A percentile compares a stretch with the other conserved stretches of the same genome.
Evolutionary conservation across 2,888 invertebrate genomes (phyloP).

Genomic region (Muscina levida): DNA sequence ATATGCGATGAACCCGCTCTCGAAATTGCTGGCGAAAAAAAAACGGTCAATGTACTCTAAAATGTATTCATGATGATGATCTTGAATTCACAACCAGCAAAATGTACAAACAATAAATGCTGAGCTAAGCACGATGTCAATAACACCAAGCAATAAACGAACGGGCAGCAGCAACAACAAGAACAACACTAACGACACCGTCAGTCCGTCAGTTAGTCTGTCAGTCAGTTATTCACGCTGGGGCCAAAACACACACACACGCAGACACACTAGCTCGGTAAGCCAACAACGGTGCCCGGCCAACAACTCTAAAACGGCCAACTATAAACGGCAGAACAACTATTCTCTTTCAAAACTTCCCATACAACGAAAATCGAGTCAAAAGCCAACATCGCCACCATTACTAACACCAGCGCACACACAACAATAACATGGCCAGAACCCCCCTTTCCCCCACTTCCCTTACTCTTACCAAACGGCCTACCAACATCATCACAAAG

Average conservation of each 20-base stretch:
- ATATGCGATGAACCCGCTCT: background rate
- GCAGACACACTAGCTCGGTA: background rate
- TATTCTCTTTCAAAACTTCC: constrained; percentile 38
- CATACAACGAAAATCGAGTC: background rate
- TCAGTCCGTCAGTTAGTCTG: constrained; percentile 48
- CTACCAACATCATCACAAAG: no score
- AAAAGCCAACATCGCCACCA: background rate
- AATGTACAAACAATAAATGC: constrained; percentile 45
- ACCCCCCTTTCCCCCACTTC: background rate
- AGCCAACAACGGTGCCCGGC: constrained; percentile 47
- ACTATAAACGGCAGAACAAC: constrained; percentile 64
- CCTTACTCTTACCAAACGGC: background rate
- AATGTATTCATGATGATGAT: constrained; percentile 66
- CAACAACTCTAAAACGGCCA: constrained; percentile 15
- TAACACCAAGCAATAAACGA: constrained; percentile 62
- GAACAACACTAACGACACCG: constrained; percentile 43
- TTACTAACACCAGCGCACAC: background rate
- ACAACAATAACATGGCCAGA: background rate
- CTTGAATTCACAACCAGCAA: constrained; percentile 61
- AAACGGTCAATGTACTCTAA: constrained; percentile 65
- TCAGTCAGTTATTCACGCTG: constrained; percentile 5
- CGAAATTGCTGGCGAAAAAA: constrained; percentile 48
- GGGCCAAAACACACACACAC: background rate
- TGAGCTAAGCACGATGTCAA: constrained; percentile 65
- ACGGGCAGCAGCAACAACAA: constrained; percentile 49